Evolutionary conservation across 1,140 invertebrate species (phyloP).

Genomic region (Drosophila albomicans): DNA sequence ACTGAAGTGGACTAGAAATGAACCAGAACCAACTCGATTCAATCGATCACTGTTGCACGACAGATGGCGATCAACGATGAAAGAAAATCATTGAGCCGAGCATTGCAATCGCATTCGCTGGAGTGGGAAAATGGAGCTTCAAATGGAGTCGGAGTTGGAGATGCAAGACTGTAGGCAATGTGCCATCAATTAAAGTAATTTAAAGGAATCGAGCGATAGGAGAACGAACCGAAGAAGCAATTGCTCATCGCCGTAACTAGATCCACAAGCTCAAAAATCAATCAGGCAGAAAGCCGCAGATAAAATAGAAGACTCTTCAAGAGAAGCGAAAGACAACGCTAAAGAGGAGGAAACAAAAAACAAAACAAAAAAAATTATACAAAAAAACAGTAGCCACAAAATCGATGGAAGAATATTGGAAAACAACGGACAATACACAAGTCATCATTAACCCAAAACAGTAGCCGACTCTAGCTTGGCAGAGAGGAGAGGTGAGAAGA

Average conservation of each 20-base stretch:
- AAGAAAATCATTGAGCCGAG: constrained; percentile 69
- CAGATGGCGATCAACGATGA: constrained; percentile 57
- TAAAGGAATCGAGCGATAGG: constrained; percentile 69
- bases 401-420: constrained; percentile 67
- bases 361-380: constrained; percentile 20
- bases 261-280: constrained; percentile 78
- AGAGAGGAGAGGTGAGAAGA: constrained; percentile 28
- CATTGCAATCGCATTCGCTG: not conserved
- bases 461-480: constrained; percentile 51
- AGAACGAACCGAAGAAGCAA: constrained; percentile 28
- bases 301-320: constrained; percentile 35
- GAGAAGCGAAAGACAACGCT: constrained; percentile 10
- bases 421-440: constrained; percentile 48
- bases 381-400: constrained; percentile 76
- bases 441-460: constrained; percentile 77
- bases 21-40: constrained; percentile 46
- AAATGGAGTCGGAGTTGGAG: not conserved
- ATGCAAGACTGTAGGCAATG: constrained; percentile 37
- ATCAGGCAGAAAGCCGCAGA: constrained; percentile 68
- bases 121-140: not conserved
- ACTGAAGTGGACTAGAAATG: constrained; percentile 26
- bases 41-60: constrained; percentile 64
- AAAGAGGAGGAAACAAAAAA: constrained; percentile 38
- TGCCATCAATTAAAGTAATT: constrained; percentile 82
- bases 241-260: constrained; percentile 57